Evolutionary conservation across 2,888 invertebrate species (phyloP).

Genomic region (Seladonia tumulorum): DNA sequence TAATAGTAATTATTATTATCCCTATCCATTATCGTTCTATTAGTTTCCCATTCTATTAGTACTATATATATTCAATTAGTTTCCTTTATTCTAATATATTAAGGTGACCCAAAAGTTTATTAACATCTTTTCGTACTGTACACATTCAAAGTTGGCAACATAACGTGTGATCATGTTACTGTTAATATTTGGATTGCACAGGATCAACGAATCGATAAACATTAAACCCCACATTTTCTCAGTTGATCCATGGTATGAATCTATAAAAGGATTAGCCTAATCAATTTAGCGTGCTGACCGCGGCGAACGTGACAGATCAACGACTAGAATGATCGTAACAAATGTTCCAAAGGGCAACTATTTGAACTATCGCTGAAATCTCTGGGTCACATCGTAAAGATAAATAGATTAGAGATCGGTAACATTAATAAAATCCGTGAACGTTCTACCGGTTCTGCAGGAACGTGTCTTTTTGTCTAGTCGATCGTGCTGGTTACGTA

Average conservation of each 20-base stretch:
- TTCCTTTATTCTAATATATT: too few relatives aligned
- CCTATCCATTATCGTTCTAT: too few relatives aligned
- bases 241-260: not conserved
- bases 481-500: constrained; percentile 58
- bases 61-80: too few relatives aligned
- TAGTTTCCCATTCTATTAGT: too few relatives aligned
- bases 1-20: too few relatives aligned
- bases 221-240: not conserved
- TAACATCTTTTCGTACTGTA: too few relatives aligned
- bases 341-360: not conserved
- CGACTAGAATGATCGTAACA: not conserved
- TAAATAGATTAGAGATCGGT: constrained; percentile 15
- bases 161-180: too few relatives aligned
- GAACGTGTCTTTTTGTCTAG: constrained; percentile 55
- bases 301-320: not conserved
- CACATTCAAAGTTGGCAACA: too few relatives aligned
- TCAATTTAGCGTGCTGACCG: not conserved
- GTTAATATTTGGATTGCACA: too few relatives aligned
- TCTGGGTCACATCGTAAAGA: constrained; percentile 5
- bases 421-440: constrained; percentile 29
- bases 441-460: constrained; percentile 45
- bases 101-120: not conserved
- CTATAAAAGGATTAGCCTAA: not conserved
- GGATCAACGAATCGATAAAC: not conserved
- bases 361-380: not conserved